Evolutionary conservation across 1,140 invertebrate genomes (phyloP).

Genomic region (Ips nitidus): DNA sequence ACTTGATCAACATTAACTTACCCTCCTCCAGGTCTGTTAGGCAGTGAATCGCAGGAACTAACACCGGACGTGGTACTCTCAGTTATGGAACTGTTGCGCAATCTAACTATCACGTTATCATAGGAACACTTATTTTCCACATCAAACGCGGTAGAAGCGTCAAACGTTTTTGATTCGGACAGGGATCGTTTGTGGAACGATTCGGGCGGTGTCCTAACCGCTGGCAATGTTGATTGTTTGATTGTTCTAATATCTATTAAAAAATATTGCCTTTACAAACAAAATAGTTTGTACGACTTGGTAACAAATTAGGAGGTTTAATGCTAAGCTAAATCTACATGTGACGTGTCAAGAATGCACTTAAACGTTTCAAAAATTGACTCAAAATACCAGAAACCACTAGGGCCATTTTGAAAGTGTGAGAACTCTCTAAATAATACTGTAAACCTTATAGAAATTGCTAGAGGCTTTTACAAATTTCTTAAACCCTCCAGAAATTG

Average conservation of each 20-base stretch:
- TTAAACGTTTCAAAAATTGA: not conserved
- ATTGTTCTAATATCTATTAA: conserved; percentile 32
- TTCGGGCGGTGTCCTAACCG: conserved; percentile 52
- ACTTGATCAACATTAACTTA: conserved; percentile 31
- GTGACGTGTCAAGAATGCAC: not conserved
- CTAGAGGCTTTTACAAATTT: too few species aligned
- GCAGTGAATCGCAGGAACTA: conserved; percentile 74
- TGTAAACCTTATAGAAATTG: too few species aligned
- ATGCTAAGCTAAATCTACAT: too few species aligned
- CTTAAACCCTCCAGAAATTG: too few species aligned
- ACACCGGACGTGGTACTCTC: conserved; percentile 78
- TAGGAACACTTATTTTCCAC: conserved; percentile 29
- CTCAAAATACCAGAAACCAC: too few species aligned
- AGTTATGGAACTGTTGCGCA: conserved; percentile 60
- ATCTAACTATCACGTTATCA: conserved; percentile 48
- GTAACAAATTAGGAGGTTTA: not conserved
- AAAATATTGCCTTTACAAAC: not conserved
- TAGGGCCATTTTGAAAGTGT: too few species aligned
- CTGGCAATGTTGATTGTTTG: conserved; percentile 60
- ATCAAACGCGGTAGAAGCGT: conserved; percentile 44
- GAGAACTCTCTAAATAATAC: too few species aligned
- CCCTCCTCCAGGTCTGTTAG: conserved; percentile 58
- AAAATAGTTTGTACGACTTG: conserved; percentile 2
- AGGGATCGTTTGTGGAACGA: conserved; percentile 60
- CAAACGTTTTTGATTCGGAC: conserved; percentile 66